Base-by-base conservation (phyloP, 2,797 vertebrate genomes). In the Hydrolagus colliei region DNA sequence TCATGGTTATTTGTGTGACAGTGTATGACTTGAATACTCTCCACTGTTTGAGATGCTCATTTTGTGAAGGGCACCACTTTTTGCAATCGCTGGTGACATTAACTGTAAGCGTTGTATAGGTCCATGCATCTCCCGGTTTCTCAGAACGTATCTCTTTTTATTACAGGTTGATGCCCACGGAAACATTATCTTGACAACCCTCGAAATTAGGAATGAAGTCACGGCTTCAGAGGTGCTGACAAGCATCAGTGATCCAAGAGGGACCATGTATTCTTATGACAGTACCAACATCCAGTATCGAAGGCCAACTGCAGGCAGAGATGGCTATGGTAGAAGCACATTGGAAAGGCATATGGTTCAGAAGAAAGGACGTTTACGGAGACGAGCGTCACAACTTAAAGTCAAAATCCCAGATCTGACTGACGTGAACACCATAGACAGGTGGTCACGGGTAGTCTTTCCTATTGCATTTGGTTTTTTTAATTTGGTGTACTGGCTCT, bases 341-440 rank as follows among this genome's bases (percentile, higher is more conserved):
- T 88, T 93, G 87, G 95, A 97, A 86, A 94, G 95, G 79, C 96
- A 94, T 1, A 91, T 93, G n/a, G 90, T 88, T 65, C 95, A 94
- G 72, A 93, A 94, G 92, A 97, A 97, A 90, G 93, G 95, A 41
- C 95, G 90, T 22, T 90, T 98, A 90, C 92, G 91, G 89, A 92
- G 96, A 90, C 94, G 95, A 62, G 95, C 96, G 18, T 97, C 97
- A 20, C 96, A 98, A 90, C 95, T 98, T 87, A 98, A 95, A 91
- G 95, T 97, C 90, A 98, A 98, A 91, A 98, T 98, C 90, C 97
- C 97, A 0, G 95, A 98, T 92, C 92, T 98, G 92, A 98, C 95
- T 73, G 96, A 98, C 65, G 97, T 98, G 87, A 98, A 98, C 68
- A 94, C 95, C 87, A 98, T 98, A 91, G 97, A 98, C 95, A 98